Evolutionary conservation across 1,140 invertebrate genomes (phyloP), one percentile per base, ranked within the genome.

Genomic region (Neodiprion pinetum): DNA sequence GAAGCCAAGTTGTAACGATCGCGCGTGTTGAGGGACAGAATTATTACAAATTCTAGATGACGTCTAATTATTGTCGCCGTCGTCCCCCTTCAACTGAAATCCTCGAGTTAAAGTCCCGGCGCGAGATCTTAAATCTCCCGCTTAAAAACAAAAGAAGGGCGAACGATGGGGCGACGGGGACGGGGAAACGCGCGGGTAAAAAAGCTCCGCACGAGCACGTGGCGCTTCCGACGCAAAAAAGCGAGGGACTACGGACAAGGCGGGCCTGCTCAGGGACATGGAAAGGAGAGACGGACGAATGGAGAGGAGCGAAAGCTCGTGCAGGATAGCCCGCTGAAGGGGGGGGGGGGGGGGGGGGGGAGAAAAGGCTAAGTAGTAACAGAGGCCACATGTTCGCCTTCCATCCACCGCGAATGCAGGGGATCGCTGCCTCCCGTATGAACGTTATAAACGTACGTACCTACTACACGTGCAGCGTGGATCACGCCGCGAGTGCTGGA

Each of bases 141-240:
- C 11, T 4, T 14, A 61, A 61, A 61, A 61, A 61, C 53, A 61
- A 61, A 61, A 61, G 53, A 61, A 61, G n/a, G 53, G 9, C 11
- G 53, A 40, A 40, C 5, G 53, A 61, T 8, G 53, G 53, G 4
- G 5, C 53, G n/a, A 61, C 53, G 53, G n/a, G 4, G 28, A 40
- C 5, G 28, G 28, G 28, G 28, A 40, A 40, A 40, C 28, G 28
- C 28, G 28, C 28, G 28, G 28, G 53, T 61, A 61, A 61, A 61
- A 61, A 61, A 61, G 53, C 53, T 61, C 11, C 28, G 28, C 53
- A 17, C 8, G 53, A 61, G 53, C 53, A 61, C 53, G 53, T 5
- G 53, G 53, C 53, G 53, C 53, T 61, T 61, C 53, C 53, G 53
- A 61, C 53, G 53, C 3, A 61, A 61, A 61, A 61, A 61, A 61